phyloP scores from a whole-genome alignment of 2,797 vertebrate species.

The Anguilla anguilla region DNA sequence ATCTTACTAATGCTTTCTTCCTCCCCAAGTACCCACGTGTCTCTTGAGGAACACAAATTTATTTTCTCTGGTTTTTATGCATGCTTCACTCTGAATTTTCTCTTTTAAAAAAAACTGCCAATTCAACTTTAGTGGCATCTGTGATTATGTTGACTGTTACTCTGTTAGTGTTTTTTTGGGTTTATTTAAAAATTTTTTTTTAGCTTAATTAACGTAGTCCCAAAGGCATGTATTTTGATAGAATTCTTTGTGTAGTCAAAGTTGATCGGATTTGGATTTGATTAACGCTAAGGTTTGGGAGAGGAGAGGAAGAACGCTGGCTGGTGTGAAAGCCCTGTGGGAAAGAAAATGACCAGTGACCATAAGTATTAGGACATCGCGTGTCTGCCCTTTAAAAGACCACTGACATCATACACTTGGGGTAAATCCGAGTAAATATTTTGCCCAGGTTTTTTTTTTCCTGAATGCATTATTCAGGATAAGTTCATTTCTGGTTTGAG shows the following conservation, averaged over 20 bases:
- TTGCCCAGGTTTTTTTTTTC: not conserved
- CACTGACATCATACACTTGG: not conserved
- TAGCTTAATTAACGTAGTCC: not conserved
- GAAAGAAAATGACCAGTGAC: not conserved
- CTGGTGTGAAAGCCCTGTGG: too few species aligned
- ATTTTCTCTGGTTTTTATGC: constrained; percentile 6
- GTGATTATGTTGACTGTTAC: constrained; percentile 1
- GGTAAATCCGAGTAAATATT: not conserved
- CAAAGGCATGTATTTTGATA: not conserved
- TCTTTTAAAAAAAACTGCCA: not conserved
- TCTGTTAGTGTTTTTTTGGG: not conserved
- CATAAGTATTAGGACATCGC: not conserved
- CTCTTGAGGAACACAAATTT: not conserved
- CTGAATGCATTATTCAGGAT: not conserved
- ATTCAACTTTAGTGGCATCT: not conserved
- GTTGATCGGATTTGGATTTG: not conserved
- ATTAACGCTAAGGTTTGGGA: not conserved
- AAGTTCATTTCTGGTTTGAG: not conserved
- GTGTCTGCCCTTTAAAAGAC: not conserved
- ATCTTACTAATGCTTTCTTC: not conserved
- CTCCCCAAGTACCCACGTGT: not conserved
- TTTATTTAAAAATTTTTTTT: not conserved
- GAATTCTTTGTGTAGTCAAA: not conserved
- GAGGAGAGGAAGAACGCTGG: not conserved
- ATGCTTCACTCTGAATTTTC: not conserved